Evolutionary conservation across 1,140 invertebrate species (phyloP), one percentile per base, ranked within the genome.

Genomic region (Archegozetes longisetosus): DNA sequence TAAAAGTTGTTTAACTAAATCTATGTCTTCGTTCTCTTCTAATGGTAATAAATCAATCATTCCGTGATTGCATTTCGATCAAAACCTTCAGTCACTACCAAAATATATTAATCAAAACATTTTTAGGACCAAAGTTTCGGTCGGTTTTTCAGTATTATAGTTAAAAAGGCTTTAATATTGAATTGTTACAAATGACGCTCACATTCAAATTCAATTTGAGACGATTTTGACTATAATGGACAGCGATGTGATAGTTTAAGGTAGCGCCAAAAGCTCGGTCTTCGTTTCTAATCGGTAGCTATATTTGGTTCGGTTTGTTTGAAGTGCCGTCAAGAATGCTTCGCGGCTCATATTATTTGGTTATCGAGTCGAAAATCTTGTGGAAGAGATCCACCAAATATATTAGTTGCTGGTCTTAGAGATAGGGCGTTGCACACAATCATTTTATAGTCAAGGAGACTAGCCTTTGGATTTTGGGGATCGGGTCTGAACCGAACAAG

Each of bases 291-390:
- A 96, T 94, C 32, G 76, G 77, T 80, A 89, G 82, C 53, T 83
- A 76, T 52, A 95, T 82, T 51, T 82, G 77, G 1, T 89, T 77
- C 54, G 80, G 70, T 27, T 75, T 72, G 17, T 54, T 61, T 49
- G 32, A 55, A n/a, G 55, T 50, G 0, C 87, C 86, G 54, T 85
- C 81, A 28, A 95, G 73, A 22, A 96, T 80, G 77, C 57, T 76
- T 74, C 17, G 84, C 81, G 67, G 82, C 74, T 66, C 84, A 80
- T 60, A 98, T 86, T 12, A 94, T 65, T 62, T 82, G 73, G 70
- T 94, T 86, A 69, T 97, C 92, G 73, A 90, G 68, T 60, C 90
- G 84, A 77, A 96, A 96, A 68, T 97, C 88, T 79, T 91, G 80
- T 50, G 66, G 66, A 3, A 89, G 78, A 4, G 84, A 85, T 47